Percentiles rank a stretch among this genome's conserved stretches.
Evolutionary conservation across 2,888 invertebrate species (phyloP).

Genomic region (Zeuzera pyrina): DNA sequence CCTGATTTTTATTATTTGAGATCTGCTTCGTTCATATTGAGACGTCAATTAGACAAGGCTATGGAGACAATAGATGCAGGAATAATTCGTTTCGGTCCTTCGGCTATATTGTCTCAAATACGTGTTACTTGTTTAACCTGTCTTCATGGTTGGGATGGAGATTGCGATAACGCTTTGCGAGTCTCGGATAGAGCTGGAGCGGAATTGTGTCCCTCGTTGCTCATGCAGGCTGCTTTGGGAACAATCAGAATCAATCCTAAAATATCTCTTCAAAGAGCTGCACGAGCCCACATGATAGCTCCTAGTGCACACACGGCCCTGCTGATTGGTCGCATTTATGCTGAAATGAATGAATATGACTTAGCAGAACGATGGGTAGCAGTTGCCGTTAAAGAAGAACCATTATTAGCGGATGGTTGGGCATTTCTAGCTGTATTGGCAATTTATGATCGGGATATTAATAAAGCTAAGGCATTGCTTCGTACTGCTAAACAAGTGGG

Average conservation of each 20-base stretch:
- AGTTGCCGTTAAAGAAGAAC: slow-evolving; percentile 48
- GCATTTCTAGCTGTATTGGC: slow-evolving; percentile 48
- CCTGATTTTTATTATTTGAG: slow-evolving; percentile 43
- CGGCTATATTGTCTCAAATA: slow-evolving; percentile 46
- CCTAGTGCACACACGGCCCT: slow-evolving; percentile 51
- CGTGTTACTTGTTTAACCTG: slow-evolving; percentile 35
- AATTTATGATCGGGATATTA: slow-evolving; percentile 35
- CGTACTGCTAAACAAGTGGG: slow-evolving; percentile 54
- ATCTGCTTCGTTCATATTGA: slow-evolving; percentile 40
- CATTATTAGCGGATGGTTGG: slow-evolving; percentile 56
- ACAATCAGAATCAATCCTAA: slow-evolving; percentile 30
- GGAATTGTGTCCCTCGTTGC: slow-evolving; percentile 31
- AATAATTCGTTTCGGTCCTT: slow-evolving; percentile 43
- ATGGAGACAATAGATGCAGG: slow-evolving; percentile 30
- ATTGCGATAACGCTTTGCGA: slow-evolving; percentile 36
- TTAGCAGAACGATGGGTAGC: slow-evolving; percentile 54
- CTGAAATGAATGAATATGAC: slow-evolving; percentile 29
- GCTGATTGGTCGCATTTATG: slow-evolving; percentile 42
- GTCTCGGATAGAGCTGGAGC: slow-evolving; percentile 45
- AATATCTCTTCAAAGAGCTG: slow-evolving; percentile 48
- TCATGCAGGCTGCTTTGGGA: slow-evolving; percentile 40
- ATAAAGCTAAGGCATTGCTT: slow-evolving; percentile 44
- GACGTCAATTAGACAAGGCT: slow-evolving; percentile 31
- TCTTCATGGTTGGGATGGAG: slow-evolving; percentile 40
- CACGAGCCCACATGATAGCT: slow-evolving; percentile 44